Conservation (phyloP, 2,113 vertebrate genomes). For the Elephas maximus region DNA sequence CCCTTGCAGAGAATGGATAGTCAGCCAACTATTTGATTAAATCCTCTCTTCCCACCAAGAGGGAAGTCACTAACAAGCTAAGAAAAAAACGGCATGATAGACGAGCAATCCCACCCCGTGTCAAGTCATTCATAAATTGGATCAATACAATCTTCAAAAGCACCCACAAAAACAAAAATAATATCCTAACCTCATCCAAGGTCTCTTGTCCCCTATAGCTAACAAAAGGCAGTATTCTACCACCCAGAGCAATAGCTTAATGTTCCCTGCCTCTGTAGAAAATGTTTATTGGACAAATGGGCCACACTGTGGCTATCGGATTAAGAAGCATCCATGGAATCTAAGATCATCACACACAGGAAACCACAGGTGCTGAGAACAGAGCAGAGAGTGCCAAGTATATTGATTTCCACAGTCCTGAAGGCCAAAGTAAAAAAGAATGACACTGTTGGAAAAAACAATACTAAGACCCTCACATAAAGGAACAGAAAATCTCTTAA, state of each 20-base stretch:
- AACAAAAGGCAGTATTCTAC: conserved; percentile 72
- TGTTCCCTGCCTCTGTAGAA: conserved; percentile 58
- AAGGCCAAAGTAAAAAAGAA: conserved; percentile 69
- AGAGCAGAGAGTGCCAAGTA: conserved; percentile 35
- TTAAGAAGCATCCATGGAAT: conserved; percentile 67
- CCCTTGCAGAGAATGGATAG: conserved; percentile 38
- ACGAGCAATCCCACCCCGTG: conserved; percentile 66
- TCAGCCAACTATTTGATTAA: conserved; percentile 66
- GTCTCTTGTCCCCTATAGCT: conserved; percentile 3
- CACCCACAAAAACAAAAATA: conserved; percentile 70
- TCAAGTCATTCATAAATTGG: conserved; percentile 59
- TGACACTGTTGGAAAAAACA: conserved; percentile 32
- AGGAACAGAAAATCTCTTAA: conserved; percentile 69
- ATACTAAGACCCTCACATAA: conserved; percentile 46
- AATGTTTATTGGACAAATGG: conserved; percentile 73
- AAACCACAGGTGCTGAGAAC: conserved; percentile 66
- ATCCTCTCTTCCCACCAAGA: conserved; percentile 66
- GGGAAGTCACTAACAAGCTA: conserved; percentile 65
- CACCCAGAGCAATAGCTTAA: conserved; percentile 28
- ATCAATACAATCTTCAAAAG: conserved; percentile 78
- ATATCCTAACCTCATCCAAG: conserved; percentile 60
- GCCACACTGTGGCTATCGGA: conserved; percentile 3
- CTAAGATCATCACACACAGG: conserved; percentile 27
- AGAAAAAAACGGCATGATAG: background rate
- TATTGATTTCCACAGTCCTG: conserved; percentile 77